Conservation (phyloP, 2,797 vertebrate genomes). For the Lepilemur ruficaudatus region DNA sequence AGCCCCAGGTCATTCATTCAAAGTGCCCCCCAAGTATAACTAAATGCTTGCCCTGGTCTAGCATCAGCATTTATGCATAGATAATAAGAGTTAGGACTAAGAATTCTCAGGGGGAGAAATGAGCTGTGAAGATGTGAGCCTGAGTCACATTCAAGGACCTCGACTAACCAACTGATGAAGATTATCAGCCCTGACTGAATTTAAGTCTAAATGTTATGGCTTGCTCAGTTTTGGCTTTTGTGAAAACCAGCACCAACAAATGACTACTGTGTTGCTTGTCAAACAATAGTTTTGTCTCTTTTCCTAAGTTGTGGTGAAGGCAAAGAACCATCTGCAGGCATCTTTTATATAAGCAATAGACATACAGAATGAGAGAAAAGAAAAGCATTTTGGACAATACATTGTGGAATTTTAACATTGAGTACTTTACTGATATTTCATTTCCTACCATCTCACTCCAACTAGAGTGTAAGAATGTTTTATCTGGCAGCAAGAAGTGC, state of each 20-base stretch:
- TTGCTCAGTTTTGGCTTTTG: neutral
- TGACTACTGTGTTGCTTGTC: neutral
- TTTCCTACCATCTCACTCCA: neutral
- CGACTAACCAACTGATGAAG: neutral
- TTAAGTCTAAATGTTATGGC: neutral
- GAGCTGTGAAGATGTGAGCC: neutral
- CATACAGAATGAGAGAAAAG: neutral
- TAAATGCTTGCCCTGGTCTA: neutral
- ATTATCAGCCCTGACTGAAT: neutral
- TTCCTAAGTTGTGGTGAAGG: conserved; percentile 37
- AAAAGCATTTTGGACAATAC: neutral
- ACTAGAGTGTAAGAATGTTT: neutral
- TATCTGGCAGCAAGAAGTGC: neutral
- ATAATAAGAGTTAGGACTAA: neutral
- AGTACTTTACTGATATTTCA: conserved; percentile 42
- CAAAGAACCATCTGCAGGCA: conserved; percentile 11
- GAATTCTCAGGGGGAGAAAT: neutral
- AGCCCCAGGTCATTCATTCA: conserved; percentile 43
- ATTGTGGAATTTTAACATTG: conserved; percentile 16
- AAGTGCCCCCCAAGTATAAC: neutral
- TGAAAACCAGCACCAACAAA: conserved; percentile 40
- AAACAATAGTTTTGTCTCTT: conserved; percentile 28
- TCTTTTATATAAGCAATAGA: conserved; percentile 17
- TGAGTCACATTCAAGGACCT: neutral
- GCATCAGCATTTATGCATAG: neutral